phyloP scores from a whole-genome alignment of 1,140 invertebrate genomes.

The roundworm (Caenorhabditis elegans) region DNA sequence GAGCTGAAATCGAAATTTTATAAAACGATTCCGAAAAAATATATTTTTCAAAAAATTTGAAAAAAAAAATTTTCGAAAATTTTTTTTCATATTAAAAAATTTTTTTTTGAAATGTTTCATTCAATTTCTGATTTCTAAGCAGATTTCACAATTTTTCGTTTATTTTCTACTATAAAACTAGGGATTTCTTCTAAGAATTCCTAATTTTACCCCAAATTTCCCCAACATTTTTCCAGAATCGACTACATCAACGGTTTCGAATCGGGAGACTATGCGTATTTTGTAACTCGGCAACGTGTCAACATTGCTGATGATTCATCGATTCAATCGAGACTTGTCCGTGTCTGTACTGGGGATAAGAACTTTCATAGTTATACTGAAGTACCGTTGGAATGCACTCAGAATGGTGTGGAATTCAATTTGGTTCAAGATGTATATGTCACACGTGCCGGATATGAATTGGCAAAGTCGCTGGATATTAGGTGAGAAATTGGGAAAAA shows the following conservation, averaged over 20 bases:
- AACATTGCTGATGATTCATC: slow-evolving; percentile 35
- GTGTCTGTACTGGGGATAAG: slow-evolving; percentile 60
- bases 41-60: too few species aligned
- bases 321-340: slow-evolving; percentile 58
- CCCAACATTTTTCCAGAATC: slow-evolving; percentile 52
- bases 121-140: too few species aligned
- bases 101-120: too few species aligned
- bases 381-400: slow-evolving; percentile 60
- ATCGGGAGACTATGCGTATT: slow-evolving; percentile 60
- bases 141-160: too few species aligned
- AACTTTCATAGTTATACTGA: slow-evolving; percentile 64
- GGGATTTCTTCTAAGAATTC: too few species aligned
- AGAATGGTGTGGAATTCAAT: slow-evolving; percentile 57
- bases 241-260: slow-evolving; percentile 65
- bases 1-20: too few species aligned
- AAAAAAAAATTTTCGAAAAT: too few species aligned
- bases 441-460: slow-evolving; percentile 60
- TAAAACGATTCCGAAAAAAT: too few species aligned
- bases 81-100: too few species aligned
- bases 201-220: too few species aligned
- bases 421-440: slow-evolving; percentile 58
- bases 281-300: slow-evolving; percentile 63
- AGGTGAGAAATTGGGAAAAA: slow-evolving; percentile 31
- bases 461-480: slow-evolving; percentile 58
- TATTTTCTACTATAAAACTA: too few species aligned